These are phyloP conservation scores for Psittacara wagleri DNA, from an alignment of 2,113 vertebrate genomes.

Conservation along the genomic window DNA sequence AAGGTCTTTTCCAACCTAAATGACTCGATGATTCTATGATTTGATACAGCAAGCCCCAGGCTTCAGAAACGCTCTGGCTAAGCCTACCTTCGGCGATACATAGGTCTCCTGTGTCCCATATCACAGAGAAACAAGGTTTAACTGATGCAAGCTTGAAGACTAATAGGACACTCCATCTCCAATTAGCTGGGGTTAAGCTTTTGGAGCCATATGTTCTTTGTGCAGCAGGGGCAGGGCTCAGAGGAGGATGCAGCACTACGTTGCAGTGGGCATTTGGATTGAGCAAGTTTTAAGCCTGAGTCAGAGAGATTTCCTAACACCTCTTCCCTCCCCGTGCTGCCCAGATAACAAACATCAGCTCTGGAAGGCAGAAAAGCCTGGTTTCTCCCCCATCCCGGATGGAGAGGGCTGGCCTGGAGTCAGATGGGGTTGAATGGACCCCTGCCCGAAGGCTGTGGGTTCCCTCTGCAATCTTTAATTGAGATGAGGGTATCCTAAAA, in stretches of 20 bases:
- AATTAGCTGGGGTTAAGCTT: not conserved
- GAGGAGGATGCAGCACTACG: not conserved
- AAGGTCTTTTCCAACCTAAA: not conserved
- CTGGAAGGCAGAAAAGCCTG: not conserved
- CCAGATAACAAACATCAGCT: not conserved
- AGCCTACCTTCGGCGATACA: not conserved
- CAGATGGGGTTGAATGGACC: not conserved
- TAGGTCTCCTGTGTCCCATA: not conserved
- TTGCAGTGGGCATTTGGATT: not conserved
- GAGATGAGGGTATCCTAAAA: not conserved
- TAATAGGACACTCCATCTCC: not conserved
- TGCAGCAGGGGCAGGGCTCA: not conserved
- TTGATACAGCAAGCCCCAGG: not conserved
- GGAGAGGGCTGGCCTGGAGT: not conserved
- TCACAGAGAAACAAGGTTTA: not conserved
- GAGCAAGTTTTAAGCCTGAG: conserved; percentile 27
- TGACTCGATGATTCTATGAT: not conserved
- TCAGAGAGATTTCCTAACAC: conserved; percentile 56
- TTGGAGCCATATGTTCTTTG: not conserved
- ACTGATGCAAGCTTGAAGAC: not conserved
- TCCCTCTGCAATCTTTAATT: not conserved
- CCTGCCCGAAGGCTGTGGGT: not conserved
- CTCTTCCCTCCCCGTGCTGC: not conserved
- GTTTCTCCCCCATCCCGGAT: not conserved
- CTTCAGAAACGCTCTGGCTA: not conserved